Evolutionary conservation across 37 sponge, comb jelly and placozoan genomes (phyloP).

Genomic region (Cladorhizidae sp.): DNA sequence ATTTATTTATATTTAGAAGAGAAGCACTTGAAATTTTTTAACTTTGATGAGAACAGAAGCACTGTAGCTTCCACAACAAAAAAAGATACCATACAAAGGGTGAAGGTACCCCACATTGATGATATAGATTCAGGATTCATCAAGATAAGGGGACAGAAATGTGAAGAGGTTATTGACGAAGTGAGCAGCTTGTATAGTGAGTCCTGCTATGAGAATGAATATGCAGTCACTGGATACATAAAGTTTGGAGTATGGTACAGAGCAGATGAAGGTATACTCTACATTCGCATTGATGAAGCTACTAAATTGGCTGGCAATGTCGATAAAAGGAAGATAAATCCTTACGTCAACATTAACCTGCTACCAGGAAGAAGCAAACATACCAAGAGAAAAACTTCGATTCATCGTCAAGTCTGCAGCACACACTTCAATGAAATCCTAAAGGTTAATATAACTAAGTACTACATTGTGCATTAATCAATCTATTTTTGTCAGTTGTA

Average conservation of each 20-base stretch:
- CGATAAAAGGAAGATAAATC: conserved; percentile 24
- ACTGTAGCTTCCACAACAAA: too few species aligned
- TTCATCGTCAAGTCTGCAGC: conserved; percentile 23
- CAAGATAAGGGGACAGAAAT: neutral
- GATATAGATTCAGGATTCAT: conserved; percentile 8
- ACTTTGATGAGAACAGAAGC: too few species aligned
- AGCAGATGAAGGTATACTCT: conserved; percentile 12
- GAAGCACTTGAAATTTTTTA: too few species aligned
- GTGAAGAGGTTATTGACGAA: too few species aligned
- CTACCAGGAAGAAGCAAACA: conserved; percentile 56
- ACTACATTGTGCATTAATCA: neutral
- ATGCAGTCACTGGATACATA: conserved; percentile 43
- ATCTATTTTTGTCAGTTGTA: too few species aligned
- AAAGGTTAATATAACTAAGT: conserved; percentile 6
- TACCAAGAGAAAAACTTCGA: conserved; percentile 55
- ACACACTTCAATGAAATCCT: conserved; percentile 47
- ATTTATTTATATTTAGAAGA: too few species aligned
- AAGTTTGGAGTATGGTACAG: conserved; percentile 48
- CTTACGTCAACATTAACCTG: conserved; percentile 72
- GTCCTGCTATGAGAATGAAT: conserved; percentile 22
- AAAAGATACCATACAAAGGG: too few species aligned
- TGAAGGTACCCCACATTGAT: neutral
- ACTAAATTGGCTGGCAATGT: conserved; percentile 29
- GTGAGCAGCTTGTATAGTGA: conserved; percentile 50
- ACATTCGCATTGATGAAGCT: conserved; percentile 29